These are phyloP conservation scores for Melanotaenia trifasciata DNA, from an alignment of 2,797 vertebrate species.

Conservation along the genomic window DNA sequence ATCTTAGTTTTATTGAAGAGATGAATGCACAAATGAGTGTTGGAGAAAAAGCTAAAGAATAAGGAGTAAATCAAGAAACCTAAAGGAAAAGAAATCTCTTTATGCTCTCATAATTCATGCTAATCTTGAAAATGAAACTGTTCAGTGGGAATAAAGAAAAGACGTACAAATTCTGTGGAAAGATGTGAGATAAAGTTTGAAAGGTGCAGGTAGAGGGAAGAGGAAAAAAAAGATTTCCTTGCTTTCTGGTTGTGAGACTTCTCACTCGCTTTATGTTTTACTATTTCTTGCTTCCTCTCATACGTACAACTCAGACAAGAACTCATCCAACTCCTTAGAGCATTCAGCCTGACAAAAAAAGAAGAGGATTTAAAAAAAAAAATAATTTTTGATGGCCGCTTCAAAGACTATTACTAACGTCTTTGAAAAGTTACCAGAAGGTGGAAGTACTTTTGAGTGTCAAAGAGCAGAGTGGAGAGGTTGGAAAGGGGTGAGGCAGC, in stretches of 20 bases:
- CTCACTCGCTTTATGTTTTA: conserved; percentile 46
- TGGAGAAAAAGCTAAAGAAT: neutral
- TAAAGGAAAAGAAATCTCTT: neutral
- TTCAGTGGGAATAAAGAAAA: neutral
- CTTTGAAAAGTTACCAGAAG: conserved; percentile 80
- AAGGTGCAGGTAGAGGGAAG: conserved; percentile 15
- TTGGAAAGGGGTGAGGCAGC: conserved; percentile 37
- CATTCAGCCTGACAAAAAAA: conserved; percentile 52
- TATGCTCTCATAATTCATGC: neutral
- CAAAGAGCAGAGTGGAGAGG: conserved; percentile 51
- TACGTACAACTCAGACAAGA: conserved; percentile 55
- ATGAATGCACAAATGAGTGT: conserved; percentile 4
- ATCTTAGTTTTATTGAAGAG: conserved; percentile 7
- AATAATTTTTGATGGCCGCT: conserved; percentile 78
- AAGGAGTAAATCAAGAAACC: neutral
- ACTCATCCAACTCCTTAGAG: conserved; percentile 61
- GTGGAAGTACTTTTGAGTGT: conserved; percentile 69
- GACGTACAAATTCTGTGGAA: neutral
- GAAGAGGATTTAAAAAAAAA: conserved; percentile 54
- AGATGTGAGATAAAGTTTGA: conserved; percentile 27
- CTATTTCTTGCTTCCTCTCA: conserved; percentile 47
- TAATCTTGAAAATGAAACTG: conserved; percentile 4
- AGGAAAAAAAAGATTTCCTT: conserved; percentile 15
- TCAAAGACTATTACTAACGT: conserved; percentile 76
- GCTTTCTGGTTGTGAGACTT: conserved; percentile 33